These are phyloP conservation scores for Pocota personata DNA, from an alignment of 2,888 invertebrate species.

Conservation along the genomic window DNA sequence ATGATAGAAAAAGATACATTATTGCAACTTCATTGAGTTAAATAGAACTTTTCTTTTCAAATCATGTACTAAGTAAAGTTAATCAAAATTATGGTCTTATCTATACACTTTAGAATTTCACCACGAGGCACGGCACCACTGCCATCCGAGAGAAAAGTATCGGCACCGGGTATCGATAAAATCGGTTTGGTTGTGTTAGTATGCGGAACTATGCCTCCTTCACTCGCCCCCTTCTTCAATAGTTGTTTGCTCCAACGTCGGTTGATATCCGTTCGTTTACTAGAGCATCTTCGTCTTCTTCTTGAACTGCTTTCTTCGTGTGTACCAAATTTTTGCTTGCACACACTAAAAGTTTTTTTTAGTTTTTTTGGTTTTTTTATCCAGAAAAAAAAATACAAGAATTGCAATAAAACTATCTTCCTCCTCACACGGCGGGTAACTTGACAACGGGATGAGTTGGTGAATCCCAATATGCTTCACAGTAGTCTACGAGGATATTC, in stretches of 20 bases:
- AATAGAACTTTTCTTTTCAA: not conserved
- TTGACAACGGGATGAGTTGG: conserved; percentile 87
- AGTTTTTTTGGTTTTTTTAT: conserved; percentile 19
- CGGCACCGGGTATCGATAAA: not conserved
- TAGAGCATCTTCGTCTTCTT: conserved; percentile 34
- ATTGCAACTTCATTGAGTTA: conserved; percentile 63
- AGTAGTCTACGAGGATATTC: conserved; percentile 86
- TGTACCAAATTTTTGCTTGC: conserved; percentile 31
- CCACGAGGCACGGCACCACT: conserved; percentile 21
- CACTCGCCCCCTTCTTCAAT: not conserved
- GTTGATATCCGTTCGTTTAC: conserved; percentile 60
- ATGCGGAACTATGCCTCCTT: conserved; percentile 1
- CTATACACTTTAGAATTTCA: conserved; percentile 54
- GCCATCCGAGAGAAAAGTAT: not conserved
- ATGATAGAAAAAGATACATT: conserved; percentile 54
- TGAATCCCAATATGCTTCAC: conserved; percentile 87
- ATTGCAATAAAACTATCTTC: conserved; percentile 54
- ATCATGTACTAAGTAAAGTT: not conserved
- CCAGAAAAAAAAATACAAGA: conserved; percentile 56
- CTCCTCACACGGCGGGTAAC: conserved; percentile 86
- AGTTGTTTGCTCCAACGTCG: conserved; percentile 62
- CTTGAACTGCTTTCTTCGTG: conserved; percentile 17
- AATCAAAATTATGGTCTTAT: not conserved
- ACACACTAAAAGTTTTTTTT: conserved; percentile 16
- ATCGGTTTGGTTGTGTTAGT: conserved; percentile 31